Evolutionary conservation across 2,888 invertebrate genomes (phyloP).

Genomic region (Blastobasis adustella): DNA sequence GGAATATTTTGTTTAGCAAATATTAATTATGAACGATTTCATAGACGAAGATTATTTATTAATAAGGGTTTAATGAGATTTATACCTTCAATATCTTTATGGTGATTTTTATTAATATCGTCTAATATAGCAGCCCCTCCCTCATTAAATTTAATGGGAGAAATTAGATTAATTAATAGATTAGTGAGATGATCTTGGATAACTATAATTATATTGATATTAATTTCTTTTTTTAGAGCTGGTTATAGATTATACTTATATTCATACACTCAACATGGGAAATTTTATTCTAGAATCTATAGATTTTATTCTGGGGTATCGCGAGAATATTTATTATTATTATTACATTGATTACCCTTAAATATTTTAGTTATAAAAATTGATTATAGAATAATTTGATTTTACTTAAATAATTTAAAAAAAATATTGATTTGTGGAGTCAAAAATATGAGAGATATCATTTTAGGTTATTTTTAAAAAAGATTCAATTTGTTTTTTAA

Average conservation of each 20-base stretch:
- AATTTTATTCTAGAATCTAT: conserved; percentile 62
- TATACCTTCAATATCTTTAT: conserved; percentile 73
- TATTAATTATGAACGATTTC: conserved; percentile 76
- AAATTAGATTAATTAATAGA: conserved; percentile 80
- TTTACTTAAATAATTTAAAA: conserved; percentile 79
- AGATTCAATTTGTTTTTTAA: conserved; percentile 69
- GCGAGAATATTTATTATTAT: conserved; percentile 76
- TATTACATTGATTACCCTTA: conserved; percentile 78
- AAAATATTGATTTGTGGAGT: conserved; percentile 81
- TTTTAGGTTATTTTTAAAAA: conserved; percentile 68
- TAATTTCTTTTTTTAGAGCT: conserved; percentile 79
- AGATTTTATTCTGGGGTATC: conserved; percentile 59
- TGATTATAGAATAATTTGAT: conserved; percentile 64
- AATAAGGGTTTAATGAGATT: conserved; percentile 78
- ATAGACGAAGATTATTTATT: conserved; percentile 76
- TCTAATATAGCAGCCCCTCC: conserved; percentile 80
- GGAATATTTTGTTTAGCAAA: conserved; percentile 79
- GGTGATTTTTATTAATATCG: conserved; percentile 78
- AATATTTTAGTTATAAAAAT: conserved; percentile 76
- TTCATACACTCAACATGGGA: conserved; percentile 77
- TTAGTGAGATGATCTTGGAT: conserved; percentile 63
- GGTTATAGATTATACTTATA: conserved; percentile 79
- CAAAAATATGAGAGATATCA: conserved; percentile 69
- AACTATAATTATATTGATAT: conserved; percentile 68
- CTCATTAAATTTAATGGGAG: conserved; percentile 79